Base-by-base conservation (phyloP, 2,888 invertebrate genomes). In the Teleiodes luculella region DNA sequence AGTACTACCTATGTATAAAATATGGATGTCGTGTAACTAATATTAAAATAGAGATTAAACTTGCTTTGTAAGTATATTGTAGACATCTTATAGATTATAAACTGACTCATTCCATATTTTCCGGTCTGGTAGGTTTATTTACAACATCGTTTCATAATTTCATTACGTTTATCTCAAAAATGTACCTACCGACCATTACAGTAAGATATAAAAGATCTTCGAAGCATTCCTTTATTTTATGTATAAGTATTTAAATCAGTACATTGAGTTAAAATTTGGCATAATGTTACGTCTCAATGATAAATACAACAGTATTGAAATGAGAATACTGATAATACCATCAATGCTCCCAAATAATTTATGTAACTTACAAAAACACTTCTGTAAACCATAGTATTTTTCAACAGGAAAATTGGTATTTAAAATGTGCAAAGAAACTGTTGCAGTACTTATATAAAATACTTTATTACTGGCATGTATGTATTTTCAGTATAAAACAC, bases 401-500 rank as follows among this genome's bases (percentile, higher is more conserved):
- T 41, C 20, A 18, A 16, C 16, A 11, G 39, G 18, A 41, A 41
- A 48, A 50, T 16, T 13, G 3, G 24, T n/a, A 35, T 65, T 24
- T 24, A 24, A 24, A 24, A 24, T 74, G 75, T 81, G 80, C 78
- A 80, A 79, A 79, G 67, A 81, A 75, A 85, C 81, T 76, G 75
- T 61, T 64, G 62, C 66, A 41, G 10, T 20, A 78, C 64, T 52
- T 77, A 82, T 80, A 78, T 73, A 76, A 78, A 78, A 49, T 78
- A 70, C 70, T 66, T 62, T 67, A 76, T 74, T 71, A 76, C 74
- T 71, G 66, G 68, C 75, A 76, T 82, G 74, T 85, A 86, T 80
- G 78, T 86, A 85, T 80, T 83, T 74, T 81, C 86, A 86, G 86
- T 86, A 83, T 86, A 76, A 74, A 83, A 84, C 83, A 87, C 80